Conservation (phyloP, 2,113 vertebrate genomes). For the Ahaetulla prasina region DNA sequence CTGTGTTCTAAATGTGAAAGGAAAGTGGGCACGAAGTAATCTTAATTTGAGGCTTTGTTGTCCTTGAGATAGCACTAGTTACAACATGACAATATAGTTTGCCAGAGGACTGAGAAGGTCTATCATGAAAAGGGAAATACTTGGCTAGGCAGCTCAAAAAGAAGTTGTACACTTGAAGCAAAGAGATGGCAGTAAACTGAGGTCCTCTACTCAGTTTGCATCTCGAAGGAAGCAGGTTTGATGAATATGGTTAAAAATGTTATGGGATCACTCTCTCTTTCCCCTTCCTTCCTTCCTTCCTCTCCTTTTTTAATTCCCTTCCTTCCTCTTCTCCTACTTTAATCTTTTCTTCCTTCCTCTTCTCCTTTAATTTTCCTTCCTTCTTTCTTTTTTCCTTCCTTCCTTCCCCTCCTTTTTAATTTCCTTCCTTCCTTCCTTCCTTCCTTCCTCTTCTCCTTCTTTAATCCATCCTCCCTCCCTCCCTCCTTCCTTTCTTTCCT, state of each 20-base stretch:
- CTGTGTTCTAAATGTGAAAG: neutral
- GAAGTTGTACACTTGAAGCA: slow-evolving; percentile 1
- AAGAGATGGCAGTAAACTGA: neutral
- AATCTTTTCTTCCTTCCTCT: too few species aligned
- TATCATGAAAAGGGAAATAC: slow-evolving; percentile 16
- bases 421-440: too few species aligned
- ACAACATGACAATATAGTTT: neutral
- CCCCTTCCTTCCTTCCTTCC: too few species aligned
- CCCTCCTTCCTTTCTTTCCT: too few species aligned
- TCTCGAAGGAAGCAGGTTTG: neutral
- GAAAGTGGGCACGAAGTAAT: neutral
- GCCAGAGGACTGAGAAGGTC: slow-evolving; percentile 20
- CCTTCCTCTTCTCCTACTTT: too few species aligned
- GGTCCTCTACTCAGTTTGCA: slow-evolving; percentile 1
- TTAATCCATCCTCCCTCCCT: too few species aligned
- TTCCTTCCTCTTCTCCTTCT: too few species aligned
- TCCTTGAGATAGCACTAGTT: neutral
- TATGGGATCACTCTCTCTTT: neutral
- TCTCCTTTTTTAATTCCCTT: too few species aligned
- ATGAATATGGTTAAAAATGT: neutral
- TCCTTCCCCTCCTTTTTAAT: too few species aligned
- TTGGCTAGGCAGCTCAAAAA: slow-evolving; percentile 18
- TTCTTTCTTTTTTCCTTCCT: too few species aligned
- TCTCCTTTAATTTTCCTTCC: too few species aligned
- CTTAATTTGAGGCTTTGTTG: neutral